Evolutionary conservation across 2,888 invertebrate species (phyloP), one percentile per base, ranked within the genome.

Genomic region (Cactoblastis cactorum): DNA sequence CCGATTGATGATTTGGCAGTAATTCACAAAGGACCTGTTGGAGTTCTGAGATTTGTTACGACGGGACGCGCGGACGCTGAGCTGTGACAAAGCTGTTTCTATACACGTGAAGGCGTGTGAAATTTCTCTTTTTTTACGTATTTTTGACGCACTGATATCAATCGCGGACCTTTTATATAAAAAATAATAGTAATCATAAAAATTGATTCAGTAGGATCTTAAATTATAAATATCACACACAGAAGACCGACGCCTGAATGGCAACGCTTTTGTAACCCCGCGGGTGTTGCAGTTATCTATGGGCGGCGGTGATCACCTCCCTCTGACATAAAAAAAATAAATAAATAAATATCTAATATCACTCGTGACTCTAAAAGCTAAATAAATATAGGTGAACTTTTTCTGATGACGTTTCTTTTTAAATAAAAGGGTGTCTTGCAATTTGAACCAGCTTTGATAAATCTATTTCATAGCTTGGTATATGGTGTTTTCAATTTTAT

Each of bases 1-100:
- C 58, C 67, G 67, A 75, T 77, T 79, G 74, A 84, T 88, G 88
- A 88, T 83, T 86, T 85, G 73, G 82, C 87, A 83, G 72, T 77
- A 84, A 74, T 62, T 65, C 51, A 80, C 81, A 84, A 83, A 80
- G 65, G 62, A 72, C 72, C 71, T 72, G 33, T 24, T 39, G 18
- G 19, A 1, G n/a, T 28, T 5, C 12, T 15, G 43, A 15, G 14
- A 43, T 8, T 35, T 19, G 33, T 32, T 14, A 17, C 49, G 32
- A 17, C 32, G 14, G 12, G 18, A 28, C 24, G 33, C 45, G 49
- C 43, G 49, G 39, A 38, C 38, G 51, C 24, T 28, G 47, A 28
- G 12, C 32, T 32, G 34, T 46, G 49, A 47, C 51, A 8, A 9
- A 11, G 49, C 41, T 15, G 34, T 32, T 49, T 38, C 2, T 11